Evolutionary conservation across 2,113 vertebrate species (phyloP).

Genomic region (Ctenomys sociabilis): DNA sequence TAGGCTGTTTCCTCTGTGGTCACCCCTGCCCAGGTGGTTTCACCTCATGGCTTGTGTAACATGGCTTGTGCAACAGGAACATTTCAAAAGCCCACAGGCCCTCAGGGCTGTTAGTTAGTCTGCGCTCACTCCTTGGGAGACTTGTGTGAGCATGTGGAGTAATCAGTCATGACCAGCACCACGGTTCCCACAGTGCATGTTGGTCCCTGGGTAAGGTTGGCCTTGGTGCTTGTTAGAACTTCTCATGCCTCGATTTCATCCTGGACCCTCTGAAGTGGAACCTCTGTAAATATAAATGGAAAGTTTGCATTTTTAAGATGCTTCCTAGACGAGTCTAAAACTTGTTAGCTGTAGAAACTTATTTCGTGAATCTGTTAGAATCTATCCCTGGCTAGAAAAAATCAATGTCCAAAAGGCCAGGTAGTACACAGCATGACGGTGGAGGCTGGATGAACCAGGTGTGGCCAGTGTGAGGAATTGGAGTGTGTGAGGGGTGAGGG

Average conservation of each 20-base stretch:
- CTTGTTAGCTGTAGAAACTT: neutral
- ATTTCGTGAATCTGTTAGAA: neutral
- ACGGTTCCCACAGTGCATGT: neutral
- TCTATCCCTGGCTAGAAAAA: neutral
- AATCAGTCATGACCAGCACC: neutral
- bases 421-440: neutral
- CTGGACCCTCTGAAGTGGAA: neutral
- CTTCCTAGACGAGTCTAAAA: neutral
- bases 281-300: no score
- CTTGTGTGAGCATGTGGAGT: neutral
- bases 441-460: no score
- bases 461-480: neutral
- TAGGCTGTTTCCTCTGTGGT: neutral
- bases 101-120: neutral
- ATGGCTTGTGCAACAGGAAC: neutral
- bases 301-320: neutral
- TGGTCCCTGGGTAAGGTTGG: neutral
- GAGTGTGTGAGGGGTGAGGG: accelerated
- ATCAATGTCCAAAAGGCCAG: accelerated
- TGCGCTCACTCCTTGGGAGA: neutral
- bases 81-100: neutral
- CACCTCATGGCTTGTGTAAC: neutral
- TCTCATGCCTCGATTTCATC: neutral
- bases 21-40: neutral
- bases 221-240: neutral